A percentile compares a stretch with the other conserved stretches of the same genome.
These are phyloP conservation scores for Alexandromys fortis DNA, from an alignment of 2,113 vertebrate genomes.

Conservation along the genomic window DNA sequence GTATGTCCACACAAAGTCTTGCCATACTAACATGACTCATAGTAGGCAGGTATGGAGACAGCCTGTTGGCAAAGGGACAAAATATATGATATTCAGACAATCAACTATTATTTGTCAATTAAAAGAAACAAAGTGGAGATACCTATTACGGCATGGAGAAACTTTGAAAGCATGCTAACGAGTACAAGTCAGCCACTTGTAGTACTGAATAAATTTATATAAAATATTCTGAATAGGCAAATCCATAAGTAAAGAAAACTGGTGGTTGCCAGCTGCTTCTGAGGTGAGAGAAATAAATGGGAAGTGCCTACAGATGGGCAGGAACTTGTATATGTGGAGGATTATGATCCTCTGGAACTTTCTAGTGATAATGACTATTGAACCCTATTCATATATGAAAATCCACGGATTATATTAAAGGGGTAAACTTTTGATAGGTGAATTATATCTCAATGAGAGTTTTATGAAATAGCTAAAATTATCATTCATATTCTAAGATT, in stretches of 20 bases:
- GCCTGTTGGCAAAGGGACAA: not conserved
- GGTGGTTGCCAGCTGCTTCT: not conserved
- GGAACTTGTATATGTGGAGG: not conserved
- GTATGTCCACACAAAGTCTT: not conserved
- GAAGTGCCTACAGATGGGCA: not conserved
- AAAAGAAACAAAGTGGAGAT: not conserved
- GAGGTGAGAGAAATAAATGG: not conserved
- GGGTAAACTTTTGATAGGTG: not conserved
- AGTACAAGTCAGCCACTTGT: not conserved
- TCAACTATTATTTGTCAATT: not conserved
- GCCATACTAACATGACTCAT: not conserved
- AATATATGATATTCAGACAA: not conserved
- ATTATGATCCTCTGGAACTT: constrained; percentile 25
- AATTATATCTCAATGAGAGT: constrained; percentile 34
- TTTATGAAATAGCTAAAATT: constrained; percentile 40
- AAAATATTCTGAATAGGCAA: constrained; percentile 12
- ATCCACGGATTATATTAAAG: not conserved
- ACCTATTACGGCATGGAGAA: not conserved
- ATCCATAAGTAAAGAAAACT: not conserved
- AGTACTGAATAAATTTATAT: constrained; percentile 15
- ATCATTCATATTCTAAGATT: not conserved
- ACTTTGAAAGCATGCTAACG: constrained; percentile 5
- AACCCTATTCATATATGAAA: not conserved
- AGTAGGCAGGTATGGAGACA: not conserved
- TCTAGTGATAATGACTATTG: not conserved